Percentiles rank a stretch among this genome's conserved stretches.
Evolutionary conservation across 2,888 invertebrate genomes (phyloP).

Genomic region (Mythimna pallens): DNA sequence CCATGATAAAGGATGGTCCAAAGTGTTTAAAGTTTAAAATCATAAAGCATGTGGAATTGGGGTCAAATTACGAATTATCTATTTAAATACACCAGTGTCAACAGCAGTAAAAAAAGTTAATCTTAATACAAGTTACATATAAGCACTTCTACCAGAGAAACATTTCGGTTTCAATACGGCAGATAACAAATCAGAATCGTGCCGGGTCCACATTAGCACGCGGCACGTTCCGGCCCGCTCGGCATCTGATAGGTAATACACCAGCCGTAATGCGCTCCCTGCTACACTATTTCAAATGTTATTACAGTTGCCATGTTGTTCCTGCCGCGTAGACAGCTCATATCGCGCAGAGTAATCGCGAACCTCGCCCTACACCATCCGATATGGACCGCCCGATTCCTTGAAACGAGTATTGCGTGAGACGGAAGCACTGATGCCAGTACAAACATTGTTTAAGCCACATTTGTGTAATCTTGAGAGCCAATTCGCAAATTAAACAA

Average conservation of each 20-base stretch:
- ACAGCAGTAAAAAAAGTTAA: constrained; percentile 44
- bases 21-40: neutral
- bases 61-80: neutral
- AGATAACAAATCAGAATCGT: constrained; percentile 88
- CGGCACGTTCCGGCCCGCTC: constrained; percentile 83
- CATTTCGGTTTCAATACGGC: constrained; percentile 64
- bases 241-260: constrained; percentile 83
- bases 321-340: constrained; percentile 74
- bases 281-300: constrained; percentile 81
- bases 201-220: constrained; percentile 85
- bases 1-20: neutral
- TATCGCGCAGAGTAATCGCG: constrained; percentile 79
- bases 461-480: constrained; percentile 49
- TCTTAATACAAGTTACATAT: constrained; percentile 55
- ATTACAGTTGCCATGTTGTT: constrained; percentile 78
- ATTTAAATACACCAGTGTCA: constrained; percentile 14
- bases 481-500: constrained; percentile 47
- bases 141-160: constrained; percentile 53
- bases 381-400: constrained; percentile 65
- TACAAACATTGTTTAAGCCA: constrained; percentile 57
- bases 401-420: constrained; percentile 70
- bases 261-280: constrained; percentile 77
- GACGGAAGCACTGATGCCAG: constrained; percentile 67
- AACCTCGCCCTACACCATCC: constrained; percentile 71
- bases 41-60: neutral